Evolutionary conservation across 1,140 invertebrate species (phyloP).

Genomic region (Trachymyrmex septentrionalis): DNA sequence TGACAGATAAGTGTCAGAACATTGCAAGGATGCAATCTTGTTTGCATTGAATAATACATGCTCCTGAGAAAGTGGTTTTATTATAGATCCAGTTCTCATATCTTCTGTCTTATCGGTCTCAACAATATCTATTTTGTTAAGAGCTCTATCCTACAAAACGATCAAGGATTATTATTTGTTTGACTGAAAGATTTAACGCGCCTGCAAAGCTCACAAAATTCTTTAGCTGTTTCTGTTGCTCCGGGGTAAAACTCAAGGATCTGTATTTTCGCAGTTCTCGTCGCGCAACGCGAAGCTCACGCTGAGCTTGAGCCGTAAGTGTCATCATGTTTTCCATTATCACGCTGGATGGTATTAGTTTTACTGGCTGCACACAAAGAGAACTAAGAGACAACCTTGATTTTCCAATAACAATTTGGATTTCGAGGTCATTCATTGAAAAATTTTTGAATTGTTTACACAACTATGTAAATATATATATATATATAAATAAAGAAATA

Average conservation of each 20-base stretch:
- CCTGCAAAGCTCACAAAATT: slow-evolving; percentile 63
- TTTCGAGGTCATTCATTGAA: background rate
- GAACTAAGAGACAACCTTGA: background rate
- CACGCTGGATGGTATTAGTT: slow-evolving; percentile 75
- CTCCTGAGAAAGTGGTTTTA: slow-evolving; percentile 8
- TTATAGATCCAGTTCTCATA: background rate
- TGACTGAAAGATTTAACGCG: background rate
- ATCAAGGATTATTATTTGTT: background rate
- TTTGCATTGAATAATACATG: slow-evolving; percentile 18
- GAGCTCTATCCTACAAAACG: slow-evolving; percentile 34
- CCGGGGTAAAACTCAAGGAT: slow-evolving; percentile 73
- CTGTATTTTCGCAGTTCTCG: slow-evolving; percentile 78
- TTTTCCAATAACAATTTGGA: background rate
- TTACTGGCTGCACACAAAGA: slow-evolving; percentile 67
- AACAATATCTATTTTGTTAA: background rate
- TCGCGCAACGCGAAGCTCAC: slow-evolving; percentile 70
- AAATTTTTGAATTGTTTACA: background rate
- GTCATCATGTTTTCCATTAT: slow-evolving; percentile 77
- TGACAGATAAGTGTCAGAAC: slow-evolving; percentile 64
- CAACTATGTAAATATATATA: background rate
- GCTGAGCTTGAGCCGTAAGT: slow-evolving; percentile 72
- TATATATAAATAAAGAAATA: background rate
- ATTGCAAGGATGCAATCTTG: slow-evolving; percentile 20
- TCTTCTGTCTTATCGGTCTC: slow-evolving; percentile 11
- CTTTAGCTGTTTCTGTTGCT: slow-evolving; percentile 74